A percentile compares a stretch with the other conserved stretches of the same genome.
These are phyloP conservation scores for Thamnophis elegans DNA, from an alignment of 2,797 vertebrate genomes.

Conservation along the genomic window DNA sequence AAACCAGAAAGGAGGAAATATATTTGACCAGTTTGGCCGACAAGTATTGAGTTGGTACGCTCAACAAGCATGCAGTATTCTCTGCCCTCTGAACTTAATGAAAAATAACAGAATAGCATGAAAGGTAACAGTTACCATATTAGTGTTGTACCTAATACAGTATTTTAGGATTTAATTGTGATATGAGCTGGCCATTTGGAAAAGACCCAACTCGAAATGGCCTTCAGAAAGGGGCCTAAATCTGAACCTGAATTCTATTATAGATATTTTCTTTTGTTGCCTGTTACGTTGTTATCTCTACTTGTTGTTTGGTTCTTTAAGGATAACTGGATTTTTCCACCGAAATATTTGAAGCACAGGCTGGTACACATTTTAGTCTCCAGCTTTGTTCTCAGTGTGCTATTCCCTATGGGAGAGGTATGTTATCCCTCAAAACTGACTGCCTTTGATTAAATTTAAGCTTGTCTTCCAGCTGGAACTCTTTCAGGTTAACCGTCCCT, in stretches of 20 bases:
- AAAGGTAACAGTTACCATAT: not conserved
- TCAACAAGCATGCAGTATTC: not conserved
- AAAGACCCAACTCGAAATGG: not conserved
- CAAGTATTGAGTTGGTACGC: not conserved
- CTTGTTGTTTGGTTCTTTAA: slow-evolving; percentile 41
- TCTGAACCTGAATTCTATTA: not conserved
- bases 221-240: not conserved
- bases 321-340: slow-evolving; percentile 38
- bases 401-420: slow-evolving; percentile 42
- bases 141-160: not conserved
- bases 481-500: slow-evolving; percentile 54
- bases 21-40: not conserved
- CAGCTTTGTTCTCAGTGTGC: slow-evolving; percentile 29
- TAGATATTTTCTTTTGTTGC: not conserved
- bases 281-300: slow-evolving; percentile 49
- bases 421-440: slow-evolving; percentile 51
- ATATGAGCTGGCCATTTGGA: not conserved
- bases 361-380: slow-evolving; percentile 29
- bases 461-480: slow-evolving; percentile 45
- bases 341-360: not conserved
- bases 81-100: not conserved
- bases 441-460: slow-evolving; percentile 60
- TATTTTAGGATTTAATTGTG: not conserved
- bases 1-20: not conserved
- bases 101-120: not conserved